Conservation (phyloP, 2,113 vertebrate species). For the cat (Felis catus) region DNA sequence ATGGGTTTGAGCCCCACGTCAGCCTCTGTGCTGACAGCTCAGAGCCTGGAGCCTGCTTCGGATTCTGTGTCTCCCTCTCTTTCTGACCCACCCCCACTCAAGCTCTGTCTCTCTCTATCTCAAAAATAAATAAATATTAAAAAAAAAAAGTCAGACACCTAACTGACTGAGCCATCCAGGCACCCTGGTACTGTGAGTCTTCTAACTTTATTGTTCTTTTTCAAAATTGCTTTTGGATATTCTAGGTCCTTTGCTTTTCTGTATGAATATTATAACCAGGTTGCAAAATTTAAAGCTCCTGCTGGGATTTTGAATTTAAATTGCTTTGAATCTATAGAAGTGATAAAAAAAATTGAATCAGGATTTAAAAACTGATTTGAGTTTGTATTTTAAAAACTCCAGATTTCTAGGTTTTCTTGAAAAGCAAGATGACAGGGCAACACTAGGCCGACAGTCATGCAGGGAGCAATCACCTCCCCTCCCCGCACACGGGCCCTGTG, state of each 20-base stretch:
- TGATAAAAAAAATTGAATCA: neutral
- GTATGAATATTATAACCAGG: neutral
- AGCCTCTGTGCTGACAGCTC: too few relatives aligned
- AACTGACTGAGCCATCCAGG: too few relatives aligned
- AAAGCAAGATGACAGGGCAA: neutral
- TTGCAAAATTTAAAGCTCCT: neutral
- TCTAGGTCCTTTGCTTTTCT: neutral
- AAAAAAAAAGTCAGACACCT: too few relatives aligned
- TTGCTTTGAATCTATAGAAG: neutral
- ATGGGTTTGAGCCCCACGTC: too few relatives aligned
- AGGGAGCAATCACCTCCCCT: rapidly evolving
- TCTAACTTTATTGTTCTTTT: neutral
- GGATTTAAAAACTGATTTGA: neutral
- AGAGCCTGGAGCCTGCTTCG: too few relatives aligned
- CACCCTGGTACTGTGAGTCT: neutral
- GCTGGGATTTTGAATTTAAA: neutral
- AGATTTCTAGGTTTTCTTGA: neutral
- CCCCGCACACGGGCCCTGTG: neutral
- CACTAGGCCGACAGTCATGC: neutral
- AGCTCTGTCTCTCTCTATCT: too few relatives aligned
- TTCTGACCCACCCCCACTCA: too few relatives aligned
- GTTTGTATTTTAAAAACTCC: neutral
- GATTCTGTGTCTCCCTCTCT: too few relatives aligned
- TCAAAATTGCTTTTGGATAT: neutral
- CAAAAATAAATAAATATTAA: too few relatives aligned